Percentiles rank a stretch among this genome's conserved stretches.
Conservation (phyloP, 64 coral and sea anemone species). For the Platygyra sinensis region DNA sequence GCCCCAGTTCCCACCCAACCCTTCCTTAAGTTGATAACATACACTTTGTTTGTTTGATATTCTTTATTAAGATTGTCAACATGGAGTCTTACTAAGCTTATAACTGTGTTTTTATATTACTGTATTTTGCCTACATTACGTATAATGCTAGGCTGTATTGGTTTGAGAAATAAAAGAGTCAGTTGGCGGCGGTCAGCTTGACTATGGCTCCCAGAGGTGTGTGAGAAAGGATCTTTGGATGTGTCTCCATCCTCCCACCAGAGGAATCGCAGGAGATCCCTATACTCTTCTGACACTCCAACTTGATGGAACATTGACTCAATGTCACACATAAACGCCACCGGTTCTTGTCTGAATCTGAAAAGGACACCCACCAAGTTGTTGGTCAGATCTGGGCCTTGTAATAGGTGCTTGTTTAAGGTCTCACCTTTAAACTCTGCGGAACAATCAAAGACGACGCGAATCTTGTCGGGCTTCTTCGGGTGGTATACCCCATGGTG, state of each 20-base stretch:
- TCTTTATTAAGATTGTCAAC: too few relatives aligned
- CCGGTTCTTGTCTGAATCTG: constrained; percentile 54
- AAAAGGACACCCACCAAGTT: constrained; percentile 21
- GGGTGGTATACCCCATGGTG: background rate
- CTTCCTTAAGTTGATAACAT: too few relatives aligned
- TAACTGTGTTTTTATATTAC: too few relatives aligned
- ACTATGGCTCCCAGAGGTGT: too few relatives aligned
- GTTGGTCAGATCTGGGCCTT: constrained; percentile 56
- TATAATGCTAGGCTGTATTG: too few relatives aligned
- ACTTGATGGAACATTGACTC: constrained; percentile 52
- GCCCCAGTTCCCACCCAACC: too few relatives aligned
- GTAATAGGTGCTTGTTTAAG: constrained; percentile 14
- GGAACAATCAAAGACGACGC: constrained; percentile 30
- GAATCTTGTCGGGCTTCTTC: background rate
- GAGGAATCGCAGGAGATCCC: constrained; percentile 41
- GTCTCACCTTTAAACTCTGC: constrained; percentile 29
- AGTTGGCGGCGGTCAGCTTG: too few relatives aligned
- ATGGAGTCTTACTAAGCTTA: too few relatives aligned
- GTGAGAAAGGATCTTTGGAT: background rate
- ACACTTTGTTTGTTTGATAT: too few relatives aligned
- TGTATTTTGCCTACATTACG: too few relatives aligned
- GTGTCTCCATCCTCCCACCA: constrained; percentile 42
- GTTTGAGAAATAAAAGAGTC: too few relatives aligned
- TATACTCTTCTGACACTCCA: constrained; percentile 28
- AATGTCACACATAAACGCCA: constrained; percentile 23